Evolutionary conservation across 1,140 invertebrate species (phyloP), one percentile per base, ranked within the genome.

Genomic region (Magallana ariakensis): DNA sequence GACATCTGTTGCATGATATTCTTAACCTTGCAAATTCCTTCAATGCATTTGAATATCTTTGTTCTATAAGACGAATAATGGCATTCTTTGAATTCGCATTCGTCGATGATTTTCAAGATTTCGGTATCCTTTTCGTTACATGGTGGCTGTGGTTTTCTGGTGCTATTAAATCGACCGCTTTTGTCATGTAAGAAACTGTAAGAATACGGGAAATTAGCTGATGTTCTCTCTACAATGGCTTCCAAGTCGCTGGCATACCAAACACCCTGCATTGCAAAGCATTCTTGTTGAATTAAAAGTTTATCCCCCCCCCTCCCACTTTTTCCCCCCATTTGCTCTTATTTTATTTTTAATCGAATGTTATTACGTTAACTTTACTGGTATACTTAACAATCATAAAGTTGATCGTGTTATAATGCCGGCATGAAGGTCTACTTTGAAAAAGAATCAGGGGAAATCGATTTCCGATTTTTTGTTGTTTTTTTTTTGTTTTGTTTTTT

Each of bases 21-120:
- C 11, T 82, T 56, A 10, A 82, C 54, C 46, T 54, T 54, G 55
- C 80, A 82, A n/a, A 55, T 22, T 11, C 54, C 80, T 26, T 82
- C 80, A 11, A 82, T 82, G 46, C 80, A 82, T 56, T 82, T 54
- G 80, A 82, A 82, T 19, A 82, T 54, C 54, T 56, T 82, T 15
- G 46, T 55, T 82, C 80, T 82, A 13, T 56, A n/a, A 56, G 10
- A 22, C 9, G 46, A 11, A 53, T 11, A 82, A 16, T 82, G 55
- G 80, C 80, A 82, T 54, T 75, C 26, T 75, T 75, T 75, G 33
- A 75, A 75, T 33, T 75, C 66, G 33, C 66, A 75, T 9, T 26
- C 22, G 66, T 10, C 33, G 66, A 75, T 26, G 13, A 26, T 33
- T 75, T 33, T 75, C 22, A 75, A 75, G 26, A 75, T 75, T 11